Evolutionary conservation across 2,888 invertebrate species (phyloP).

Genomic region (Leptinotarsa haldemani): DNA sequence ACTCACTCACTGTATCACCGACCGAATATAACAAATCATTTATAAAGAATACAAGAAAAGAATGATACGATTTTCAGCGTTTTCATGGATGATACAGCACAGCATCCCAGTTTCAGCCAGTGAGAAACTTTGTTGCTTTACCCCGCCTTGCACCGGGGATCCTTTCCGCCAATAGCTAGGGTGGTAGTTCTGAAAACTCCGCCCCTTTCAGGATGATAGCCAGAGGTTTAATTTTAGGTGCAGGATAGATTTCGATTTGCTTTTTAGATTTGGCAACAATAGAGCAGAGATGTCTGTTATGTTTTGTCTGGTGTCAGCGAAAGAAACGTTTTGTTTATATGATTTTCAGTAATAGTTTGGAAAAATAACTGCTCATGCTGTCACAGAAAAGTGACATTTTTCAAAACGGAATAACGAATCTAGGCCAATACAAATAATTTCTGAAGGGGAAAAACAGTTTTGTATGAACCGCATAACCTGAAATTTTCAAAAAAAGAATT

Average conservation of each 20-base stretch:
- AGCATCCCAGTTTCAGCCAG: conserved; percentile 46
- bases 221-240: conserved; percentile 38
- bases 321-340: conserved; percentile 5
- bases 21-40: conserved; percentile 47
- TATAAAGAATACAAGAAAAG: conserved; percentile 48
- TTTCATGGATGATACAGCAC: conserved; percentile 50
- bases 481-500: no score
- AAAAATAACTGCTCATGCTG: no score
- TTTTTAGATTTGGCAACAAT: conserved; percentile 25
- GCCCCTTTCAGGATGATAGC: conserved; percentile 42
- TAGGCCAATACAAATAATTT: no score
- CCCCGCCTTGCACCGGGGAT: conserved; percentile 40
- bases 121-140: conserved; percentile 32
- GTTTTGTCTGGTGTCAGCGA: conserved; percentile 2
- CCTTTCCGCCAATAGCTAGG: conserved; percentile 42
- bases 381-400: no score
- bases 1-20: conserved; percentile 42
- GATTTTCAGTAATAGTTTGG: background rate
- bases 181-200: conserved; percentile 32
- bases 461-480: no score
- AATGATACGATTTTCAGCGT: conserved; percentile 48
- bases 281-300: background rate
- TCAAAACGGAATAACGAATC: no score
- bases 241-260: conserved; percentile 33
- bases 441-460: no score